Evolutionary conservation across 2,888 invertebrate genomes (phyloP).

Genomic region (Hedychridium roseum): DNA sequence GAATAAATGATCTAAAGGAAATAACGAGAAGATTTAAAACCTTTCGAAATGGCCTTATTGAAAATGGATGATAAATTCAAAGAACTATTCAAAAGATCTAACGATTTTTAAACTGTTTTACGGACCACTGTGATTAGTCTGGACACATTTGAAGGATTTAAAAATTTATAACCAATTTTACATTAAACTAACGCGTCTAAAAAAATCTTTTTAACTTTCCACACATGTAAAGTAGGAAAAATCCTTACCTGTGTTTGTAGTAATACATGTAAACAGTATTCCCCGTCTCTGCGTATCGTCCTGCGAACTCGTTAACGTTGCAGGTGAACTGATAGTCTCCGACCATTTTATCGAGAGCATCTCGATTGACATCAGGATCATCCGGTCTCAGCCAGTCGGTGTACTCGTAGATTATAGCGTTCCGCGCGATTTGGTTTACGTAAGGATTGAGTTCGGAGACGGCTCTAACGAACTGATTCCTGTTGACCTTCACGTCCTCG

Average conservation of each 20-base stretch:
- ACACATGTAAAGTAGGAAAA: neutral
- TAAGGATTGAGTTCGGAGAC: constrained; percentile 86
- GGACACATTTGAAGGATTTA: too few species aligned
- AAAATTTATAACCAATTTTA: too few species aligned
- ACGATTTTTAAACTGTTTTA: too few species aligned
- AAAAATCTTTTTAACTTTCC: too few species aligned
- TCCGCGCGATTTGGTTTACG: constrained; percentile 80
- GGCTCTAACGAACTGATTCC: constrained; percentile 78
- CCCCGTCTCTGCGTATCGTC: constrained; percentile 86
- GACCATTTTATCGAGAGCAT: constrained; percentile 90
- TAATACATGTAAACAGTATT: constrained; percentile 92
- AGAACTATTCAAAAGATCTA: too few species aligned
- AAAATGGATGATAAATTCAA: too few species aligned
- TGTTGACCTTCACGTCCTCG: constrained; percentile 82
- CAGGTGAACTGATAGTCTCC: constrained; percentile 96
- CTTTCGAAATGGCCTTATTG: too few species aligned
- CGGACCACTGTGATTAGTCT: too few species aligned
- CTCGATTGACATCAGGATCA: constrained; percentile 82
- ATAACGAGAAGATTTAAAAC: too few species aligned
- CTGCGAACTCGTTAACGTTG: constrained; percentile 92
- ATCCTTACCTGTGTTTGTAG: constrained; percentile 76
- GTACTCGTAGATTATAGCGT: constrained; percentile 93
- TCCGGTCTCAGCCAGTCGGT: constrained; percentile 90
- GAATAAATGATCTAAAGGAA: too few species aligned
- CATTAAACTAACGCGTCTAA: too few species aligned